phyloP scores from a whole-genome alignment of 2,797 vertebrate genomes.

The Okamejei kenojei region DNA sequence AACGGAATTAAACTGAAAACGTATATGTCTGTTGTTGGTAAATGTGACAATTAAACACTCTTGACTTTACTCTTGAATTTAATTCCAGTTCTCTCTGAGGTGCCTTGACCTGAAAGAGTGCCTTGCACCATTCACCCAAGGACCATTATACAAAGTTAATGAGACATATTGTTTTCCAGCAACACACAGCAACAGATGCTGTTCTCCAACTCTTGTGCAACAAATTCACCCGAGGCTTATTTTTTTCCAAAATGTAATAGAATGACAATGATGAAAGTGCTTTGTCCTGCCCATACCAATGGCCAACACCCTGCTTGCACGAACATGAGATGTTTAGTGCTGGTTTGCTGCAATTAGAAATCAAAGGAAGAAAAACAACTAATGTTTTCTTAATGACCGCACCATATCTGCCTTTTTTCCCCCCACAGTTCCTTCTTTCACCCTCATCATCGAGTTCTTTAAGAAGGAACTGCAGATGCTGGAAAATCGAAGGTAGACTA shows the following conservation, averaged over 20 bases:
- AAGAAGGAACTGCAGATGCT: too few species aligned
- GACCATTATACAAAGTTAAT: background rate
- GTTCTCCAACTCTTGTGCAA: background rate
- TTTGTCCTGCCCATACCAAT: background rate
- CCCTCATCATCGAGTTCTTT: too few species aligned
- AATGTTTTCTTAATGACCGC: background rate
- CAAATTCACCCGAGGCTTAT: background rate
- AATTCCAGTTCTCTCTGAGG: background rate
- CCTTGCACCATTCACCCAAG: background rate
- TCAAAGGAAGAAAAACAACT: background rate
- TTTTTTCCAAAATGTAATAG: background rate
- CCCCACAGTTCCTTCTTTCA: too few species aligned
- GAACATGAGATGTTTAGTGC: background rate
- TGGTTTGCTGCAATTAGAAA: background rate
- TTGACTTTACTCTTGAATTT: too few species aligned
- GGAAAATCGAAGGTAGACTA: too few species aligned
- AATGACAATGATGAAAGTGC: background rate
- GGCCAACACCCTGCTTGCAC: background rate
- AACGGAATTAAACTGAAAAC: too few species aligned
- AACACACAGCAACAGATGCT: background rate
- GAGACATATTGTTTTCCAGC: background rate
- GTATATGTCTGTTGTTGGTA: too few species aligned
- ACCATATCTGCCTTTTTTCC: background rate
- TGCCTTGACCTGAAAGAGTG: background rate
- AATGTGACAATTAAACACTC: too few species aligned